Base-by-base conservation (phyloP, 2,113 vertebrate species). In the Heterocephalus glaber region DNA sequence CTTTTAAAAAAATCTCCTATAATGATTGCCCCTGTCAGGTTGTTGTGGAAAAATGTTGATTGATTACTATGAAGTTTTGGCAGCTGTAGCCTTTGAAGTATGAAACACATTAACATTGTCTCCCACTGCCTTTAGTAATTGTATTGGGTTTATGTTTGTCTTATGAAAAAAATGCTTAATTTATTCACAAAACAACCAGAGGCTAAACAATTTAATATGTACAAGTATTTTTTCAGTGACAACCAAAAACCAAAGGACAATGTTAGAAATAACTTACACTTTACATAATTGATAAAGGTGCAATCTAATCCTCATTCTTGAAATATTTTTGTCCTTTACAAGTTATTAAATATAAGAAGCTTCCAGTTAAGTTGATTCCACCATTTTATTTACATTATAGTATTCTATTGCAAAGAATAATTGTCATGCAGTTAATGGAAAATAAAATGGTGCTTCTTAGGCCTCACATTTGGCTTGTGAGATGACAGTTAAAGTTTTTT, bases 1-100 rank as follows among this genome's bases (percentile, higher is more conserved):
- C 94, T 96, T 72, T 93, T 79, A 76, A 47, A 70, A 38, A 93
- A 94, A 60, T 17, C 19, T 96, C 86, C 66, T 96, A 91, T 74
- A 97, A 97, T 98, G 96, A 97, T 97, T 96, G 95, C 44, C 56
- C 49, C n/a, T 38, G 2, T 44, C 92, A 28, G 33, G 24, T 85
- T 97, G n/a, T 19, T 20, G 83, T 5, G n/a, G 70, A 92, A 96
- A 97, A 63, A 89, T 19, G 72, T 61, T 98, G 98, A 98, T 98
- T 97, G 96, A 98, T 97, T 95, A 93, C 86, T 96, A 54, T 76
- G 85, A 96, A 94, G 94, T 96, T 97, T 90, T 97, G 95, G 96
- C 96, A 98, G 94, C 94, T 98, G 96, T 93, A 97, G 26, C 60
- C 89, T 98, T 97, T 98, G 96, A 98, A 98, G 98, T 98, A 98